phyloP scores from a whole-genome alignment of 2,797 vertebrate genomes.

The Sorex maritimensis region DNA sequence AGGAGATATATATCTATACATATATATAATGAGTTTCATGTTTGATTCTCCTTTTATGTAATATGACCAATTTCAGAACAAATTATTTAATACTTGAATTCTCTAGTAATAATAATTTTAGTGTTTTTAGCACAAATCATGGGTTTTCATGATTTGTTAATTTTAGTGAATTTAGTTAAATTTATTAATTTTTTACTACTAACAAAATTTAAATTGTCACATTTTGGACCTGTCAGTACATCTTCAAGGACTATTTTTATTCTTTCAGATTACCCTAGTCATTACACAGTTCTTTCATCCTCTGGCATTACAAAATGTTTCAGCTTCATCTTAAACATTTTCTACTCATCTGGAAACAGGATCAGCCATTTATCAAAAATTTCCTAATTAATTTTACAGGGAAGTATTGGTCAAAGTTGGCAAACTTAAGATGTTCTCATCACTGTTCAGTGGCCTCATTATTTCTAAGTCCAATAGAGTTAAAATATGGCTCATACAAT shows the following conservation, averaged over 20 bases:
- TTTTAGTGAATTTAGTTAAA: not conserved
- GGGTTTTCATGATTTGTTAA: not conserved
- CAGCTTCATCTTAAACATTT: not conserved
- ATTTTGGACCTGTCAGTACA: too few species aligned
- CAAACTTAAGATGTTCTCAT: not conserved
- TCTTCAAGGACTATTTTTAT: too few species aligned
- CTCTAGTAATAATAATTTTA: too few species aligned
- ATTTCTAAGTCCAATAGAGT: not conserved
- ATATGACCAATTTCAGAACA: too few species aligned
- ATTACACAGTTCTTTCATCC: not conserved
- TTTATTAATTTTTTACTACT: slow-evolving; percentile 12
- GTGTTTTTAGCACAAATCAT: too few species aligned
- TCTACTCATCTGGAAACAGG: not conserved
- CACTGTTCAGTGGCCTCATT: too few species aligned
- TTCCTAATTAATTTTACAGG: not conserved
- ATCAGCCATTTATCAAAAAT: slow-evolving; percentile 3
- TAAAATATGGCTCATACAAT: not conserved
- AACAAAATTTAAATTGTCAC: not conserved
- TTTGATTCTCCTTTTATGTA: too few species aligned
- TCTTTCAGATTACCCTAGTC: not conserved
- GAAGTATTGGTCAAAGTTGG: not conserved
- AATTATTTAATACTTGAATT: too few species aligned
- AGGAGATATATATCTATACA: too few species aligned
- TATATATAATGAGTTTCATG: too few species aligned
- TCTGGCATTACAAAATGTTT: not conserved